These are phyloP conservation scores for Smittia aterrima DNA, from an alignment of 2,888 invertebrate species.

Conservation along the genomic window DNA sequence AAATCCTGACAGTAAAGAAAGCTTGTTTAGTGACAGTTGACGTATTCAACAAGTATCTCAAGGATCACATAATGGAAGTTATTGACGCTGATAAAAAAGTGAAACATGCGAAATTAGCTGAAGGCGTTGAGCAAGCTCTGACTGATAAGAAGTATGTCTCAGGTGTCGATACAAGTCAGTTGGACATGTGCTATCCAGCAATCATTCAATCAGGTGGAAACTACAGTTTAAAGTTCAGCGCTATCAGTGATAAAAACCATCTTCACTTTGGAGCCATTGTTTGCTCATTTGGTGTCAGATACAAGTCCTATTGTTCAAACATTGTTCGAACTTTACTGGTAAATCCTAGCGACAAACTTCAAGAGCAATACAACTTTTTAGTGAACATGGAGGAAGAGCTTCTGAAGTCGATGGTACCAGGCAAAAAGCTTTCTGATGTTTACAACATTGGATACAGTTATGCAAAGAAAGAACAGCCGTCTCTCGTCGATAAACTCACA, in stretches of 20 bases:
- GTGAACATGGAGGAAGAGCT: conserved; percentile 87
- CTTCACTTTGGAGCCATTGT: conserved; percentile 96
- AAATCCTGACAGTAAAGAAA: conserved; percentile 85
- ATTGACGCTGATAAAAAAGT: conserved; percentile 99
- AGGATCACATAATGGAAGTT: conserved; percentile 97
- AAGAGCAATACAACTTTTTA: conserved; percentile 90
- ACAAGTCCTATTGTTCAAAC: conserved; percentile 97
- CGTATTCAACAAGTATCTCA: conserved; percentile 93
- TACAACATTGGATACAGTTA: conserved; percentile 79
- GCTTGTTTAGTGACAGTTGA: conserved; percentile 91
- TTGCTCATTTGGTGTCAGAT: conserved; percentile 90
- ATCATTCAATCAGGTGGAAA: conserved; percentile 99
- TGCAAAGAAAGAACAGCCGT: conserved; percentile 83
- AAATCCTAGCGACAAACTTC: conserved; percentile 77
- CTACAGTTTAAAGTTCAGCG: conserved; percentile 96
- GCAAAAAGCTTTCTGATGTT: conserved; percentile 78
- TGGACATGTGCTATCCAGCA: conserved; percentile 98
- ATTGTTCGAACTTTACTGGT: conserved; percentile 94
- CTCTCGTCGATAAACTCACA: conserved; percentile 82
- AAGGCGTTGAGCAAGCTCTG: conserved; percentile 90
- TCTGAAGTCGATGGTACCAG: conserved; percentile 77
- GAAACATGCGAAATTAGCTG: conserved; percentile 90
- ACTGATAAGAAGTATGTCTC: conserved; percentile 95
- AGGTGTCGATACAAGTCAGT: conserved; percentile 80
- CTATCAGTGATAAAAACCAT: conserved; percentile 87